Evolutionary conservation across 2,113 vertebrate genomes (phyloP).

Genomic region (Acanthochromis polyacanthus): DNA sequence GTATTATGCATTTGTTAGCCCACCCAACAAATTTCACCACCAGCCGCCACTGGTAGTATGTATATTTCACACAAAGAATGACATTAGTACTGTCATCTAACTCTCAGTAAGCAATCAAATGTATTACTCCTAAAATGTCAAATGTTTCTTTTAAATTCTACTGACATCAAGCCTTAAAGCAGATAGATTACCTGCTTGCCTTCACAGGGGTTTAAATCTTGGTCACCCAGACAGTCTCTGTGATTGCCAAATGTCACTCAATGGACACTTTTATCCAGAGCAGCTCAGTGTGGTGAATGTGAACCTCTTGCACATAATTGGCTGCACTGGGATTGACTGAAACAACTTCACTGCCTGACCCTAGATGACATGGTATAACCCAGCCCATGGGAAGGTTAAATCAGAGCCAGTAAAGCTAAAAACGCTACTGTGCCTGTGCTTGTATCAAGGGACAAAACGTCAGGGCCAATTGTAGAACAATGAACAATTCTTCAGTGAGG

Average conservation of each 20-base stretch:
- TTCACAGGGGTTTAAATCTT: slow-evolving; percentile 10
- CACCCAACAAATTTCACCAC: too few species aligned
- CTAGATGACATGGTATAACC: slow-evolving; percentile 26
- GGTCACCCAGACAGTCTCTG: slow-evolving; percentile 27
- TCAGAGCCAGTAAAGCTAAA: slow-evolving; percentile 22
- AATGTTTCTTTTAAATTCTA: background rate
- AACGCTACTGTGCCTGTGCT: slow-evolving; percentile 1
- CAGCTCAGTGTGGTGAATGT: slow-evolving; percentile 4
- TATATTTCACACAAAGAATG: too few species aligned
- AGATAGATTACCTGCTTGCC: background rate
- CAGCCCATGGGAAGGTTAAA: slow-evolving; percentile 5
- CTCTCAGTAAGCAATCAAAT: too few species aligned
- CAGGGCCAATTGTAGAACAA: background rate
- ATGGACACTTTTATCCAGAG: slow-evolving; percentile 15
- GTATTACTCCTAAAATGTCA: too few species aligned
- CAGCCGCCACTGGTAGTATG: too few species aligned
- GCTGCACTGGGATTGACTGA: slow-evolving; percentile 48
- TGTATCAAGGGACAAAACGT: background rate
- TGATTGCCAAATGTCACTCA: slow-evolving; percentile 45
- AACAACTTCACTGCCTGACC: slow-evolving; percentile 56
- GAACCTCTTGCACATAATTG: slow-evolving; percentile 45
- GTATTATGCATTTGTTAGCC: too few species aligned
- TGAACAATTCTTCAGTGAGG: slow-evolving; percentile 14
- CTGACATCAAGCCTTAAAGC: background rate
- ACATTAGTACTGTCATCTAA: too few species aligned